Conservation (phyloP, 2,797 vertebrate genomes). For the Cryptoblepharus egeriae region DNA sequence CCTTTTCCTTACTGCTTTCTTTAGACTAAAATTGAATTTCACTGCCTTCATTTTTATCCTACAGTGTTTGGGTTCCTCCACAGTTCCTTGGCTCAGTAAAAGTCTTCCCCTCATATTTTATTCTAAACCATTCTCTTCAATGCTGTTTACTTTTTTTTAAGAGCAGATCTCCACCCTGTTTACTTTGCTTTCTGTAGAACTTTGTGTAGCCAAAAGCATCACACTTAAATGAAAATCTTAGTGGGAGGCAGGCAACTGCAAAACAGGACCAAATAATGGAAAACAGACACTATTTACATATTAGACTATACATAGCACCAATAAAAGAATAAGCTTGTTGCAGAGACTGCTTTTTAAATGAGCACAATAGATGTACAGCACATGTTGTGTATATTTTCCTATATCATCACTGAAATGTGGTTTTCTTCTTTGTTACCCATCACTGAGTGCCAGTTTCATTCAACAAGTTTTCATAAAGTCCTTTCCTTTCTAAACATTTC, state of each 20-base stretch:
- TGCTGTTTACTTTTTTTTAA: slow-evolving; percentile 43
- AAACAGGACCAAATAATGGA: slow-evolving; percentile 63
- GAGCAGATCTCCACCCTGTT: slow-evolving; percentile 44
- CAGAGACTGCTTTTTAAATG: not conserved
- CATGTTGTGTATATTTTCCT: not conserved
- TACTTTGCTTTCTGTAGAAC: slow-evolving; percentile 60
- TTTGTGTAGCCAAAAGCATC: slow-evolving; percentile 58
- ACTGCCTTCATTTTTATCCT: not conserved
- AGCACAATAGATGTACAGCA: not conserved
- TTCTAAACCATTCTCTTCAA: slow-evolving; percentile 40
- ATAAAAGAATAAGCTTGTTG: slow-evolving; percentile 24
- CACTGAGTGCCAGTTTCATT: not conserved
- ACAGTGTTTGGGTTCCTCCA: not conserved
- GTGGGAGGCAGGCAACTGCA: slow-evolving; percentile 56
- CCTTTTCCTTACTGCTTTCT: not conserved
- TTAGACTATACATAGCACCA: slow-evolving; percentile 35
- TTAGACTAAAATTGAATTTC: not conserved
- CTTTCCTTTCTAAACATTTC: not conserved
- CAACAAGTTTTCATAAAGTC: not conserved
- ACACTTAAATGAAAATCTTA: slow-evolving; percentile 49
- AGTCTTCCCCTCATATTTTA: not conserved
- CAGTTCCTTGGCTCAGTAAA: slow-evolving; percentile 34
- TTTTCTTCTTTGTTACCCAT: not conserved
- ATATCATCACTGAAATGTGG: not conserved
- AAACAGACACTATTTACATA: slow-evolving; percentile 61